Base-by-base conservation (phyloP, 2,797 vertebrate species). In the Molothrus aeneus region DNA sequence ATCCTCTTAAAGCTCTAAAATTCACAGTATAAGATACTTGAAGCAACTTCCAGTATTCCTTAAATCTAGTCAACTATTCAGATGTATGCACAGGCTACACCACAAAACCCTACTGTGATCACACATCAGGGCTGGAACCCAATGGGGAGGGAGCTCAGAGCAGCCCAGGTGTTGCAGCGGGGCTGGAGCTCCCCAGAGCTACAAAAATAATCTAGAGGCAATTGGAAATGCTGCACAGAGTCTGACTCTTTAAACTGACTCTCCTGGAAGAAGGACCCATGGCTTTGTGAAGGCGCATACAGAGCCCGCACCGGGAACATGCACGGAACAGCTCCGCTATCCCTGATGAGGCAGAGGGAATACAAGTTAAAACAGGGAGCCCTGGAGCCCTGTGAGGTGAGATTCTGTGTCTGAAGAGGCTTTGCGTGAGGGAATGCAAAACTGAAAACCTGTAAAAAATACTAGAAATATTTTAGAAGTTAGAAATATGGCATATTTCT, bases 21-120 rank as follows among this genome's bases (percentile, higher is more conserved):
- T 97, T 98, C 98, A 98, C 97, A 98, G 97, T 98, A 97, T 97
- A 47, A 96, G 94, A 85, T 63, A 94, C 78, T 91, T 26, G 94
- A 97, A 97, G 95, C 96, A 93, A 97, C 78, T 97, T 95, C 94
- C 96, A 93, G 90, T 20, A 75, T 75, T 97, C 95, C 96, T 96
- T 95, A 97, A 80, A 95, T 48, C 95, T 97, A 96, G 66, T 86
- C 87, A 90, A 24, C 94, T 96, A 94, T 28, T 36, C 84, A 91
- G 91, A 91, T 81, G 86, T 82, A 84, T 38, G 92, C 86, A 71
- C 2, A 9, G 70, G 77, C 65, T 93, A 96, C 86, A 94, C 69
- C 95, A 95, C 95, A 94, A 88, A 70, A 71, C 88, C 93, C 42
- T 90, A 64, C 92, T 73, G 89, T 22, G 56, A n/a, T 78, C 93